Conservation (phyloP, 1,140 invertebrate species). For the Euura saliciscinereae region DNA sequence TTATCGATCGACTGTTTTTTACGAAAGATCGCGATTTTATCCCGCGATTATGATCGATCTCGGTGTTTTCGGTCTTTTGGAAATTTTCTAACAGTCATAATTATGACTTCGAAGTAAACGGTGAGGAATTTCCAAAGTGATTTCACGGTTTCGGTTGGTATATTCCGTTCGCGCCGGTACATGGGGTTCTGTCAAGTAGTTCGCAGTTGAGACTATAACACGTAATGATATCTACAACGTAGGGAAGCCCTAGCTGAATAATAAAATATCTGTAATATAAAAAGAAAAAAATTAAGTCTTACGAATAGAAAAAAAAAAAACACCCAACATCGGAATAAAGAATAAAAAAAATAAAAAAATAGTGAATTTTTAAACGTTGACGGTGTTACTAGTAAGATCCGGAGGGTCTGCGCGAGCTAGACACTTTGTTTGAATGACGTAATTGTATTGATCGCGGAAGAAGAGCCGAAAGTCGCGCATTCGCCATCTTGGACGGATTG, state of each 20-base stretch:
- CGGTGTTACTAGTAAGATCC: constrained; percentile 1
- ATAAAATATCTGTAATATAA: not conserved
- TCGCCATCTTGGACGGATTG: constrained; percentile 64
- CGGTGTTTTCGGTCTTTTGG: too few species aligned
- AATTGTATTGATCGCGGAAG: constrained; percentile 66
- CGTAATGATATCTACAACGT: not conserved
- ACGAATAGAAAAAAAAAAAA: too few species aligned
- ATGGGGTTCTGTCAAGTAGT: constrained; percentile 1
- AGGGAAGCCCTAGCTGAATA: too few species aligned
- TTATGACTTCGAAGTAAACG: not conserved
- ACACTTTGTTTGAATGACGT: constrained; percentile 60
- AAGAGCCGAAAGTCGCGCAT: constrained; percentile 55
- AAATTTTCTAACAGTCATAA: not conserved
- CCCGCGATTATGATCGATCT: not conserved
- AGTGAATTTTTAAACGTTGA: not conserved
- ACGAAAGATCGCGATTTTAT: not conserved
- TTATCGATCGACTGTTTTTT: not conserved
- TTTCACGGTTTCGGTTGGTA: not conserved
- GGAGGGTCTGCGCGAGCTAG: constrained; percentile 27
- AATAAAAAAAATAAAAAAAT: not conserved
- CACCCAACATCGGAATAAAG: not conserved
- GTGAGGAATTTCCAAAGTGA: constrained; percentile 5
- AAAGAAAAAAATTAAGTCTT: not conserved
- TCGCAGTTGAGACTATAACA: constrained; percentile 5
- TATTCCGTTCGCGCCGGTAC: constrained; percentile 6